Base-by-base conservation (phyloP, 2,888 invertebrate genomes). In the Bugulina stolonifera region DNA sequence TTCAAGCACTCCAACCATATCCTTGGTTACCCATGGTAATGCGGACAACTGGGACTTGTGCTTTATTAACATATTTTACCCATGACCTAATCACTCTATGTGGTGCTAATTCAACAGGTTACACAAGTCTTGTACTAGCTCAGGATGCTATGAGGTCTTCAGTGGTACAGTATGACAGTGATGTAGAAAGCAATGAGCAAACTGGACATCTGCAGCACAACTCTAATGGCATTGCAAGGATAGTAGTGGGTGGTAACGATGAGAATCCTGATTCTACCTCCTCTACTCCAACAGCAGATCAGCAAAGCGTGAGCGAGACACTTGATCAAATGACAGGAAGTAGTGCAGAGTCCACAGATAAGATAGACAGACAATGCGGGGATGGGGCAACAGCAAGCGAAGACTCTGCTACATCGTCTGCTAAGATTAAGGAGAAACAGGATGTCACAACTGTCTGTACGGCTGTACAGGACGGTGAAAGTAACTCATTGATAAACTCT, bases 151-250 rank as follows among this genome's bases (percentile, higher is more conserved):
- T 64, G 64, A 64, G n/a, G 32, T 64, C 64, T 32, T 25, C 64
- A 18, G 32, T 64, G 2, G n/a, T 64, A 14, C 64, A 64, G 34
- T 64, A 64, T 32, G 64, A 64, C 14, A 64, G 64, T 32, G 64
- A 64, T 64, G 64, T 3, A 18, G 64, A 64, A 32, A 32, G 32
- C 5, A 32, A n/a, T 29, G 34, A 64, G 32, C 10, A 2, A 32
- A n/a, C 18, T 5, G 64, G 5, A 25, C 64, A 64, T 34, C 32
- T 64, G n/a, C 64, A 64, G 27, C 64, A 27, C 2, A 64, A 64
- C 34, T 64, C 64, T 2, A 64, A 64, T 64, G 64, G 64, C 10
- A 64, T 64, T 25, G 64, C 64, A 29, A 64, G 64, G 32, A 27
- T 64, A 64, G 64, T 64, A 14, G 64, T 64, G 5, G 64, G 64